Percentiles rank a stretch among this genome's conserved stretches.
These are phyloP conservation scores for Rhopalosiphum padi DNA, from an alignment of 1,140 invertebrate genomes.

Conservation along the genomic window DNA sequence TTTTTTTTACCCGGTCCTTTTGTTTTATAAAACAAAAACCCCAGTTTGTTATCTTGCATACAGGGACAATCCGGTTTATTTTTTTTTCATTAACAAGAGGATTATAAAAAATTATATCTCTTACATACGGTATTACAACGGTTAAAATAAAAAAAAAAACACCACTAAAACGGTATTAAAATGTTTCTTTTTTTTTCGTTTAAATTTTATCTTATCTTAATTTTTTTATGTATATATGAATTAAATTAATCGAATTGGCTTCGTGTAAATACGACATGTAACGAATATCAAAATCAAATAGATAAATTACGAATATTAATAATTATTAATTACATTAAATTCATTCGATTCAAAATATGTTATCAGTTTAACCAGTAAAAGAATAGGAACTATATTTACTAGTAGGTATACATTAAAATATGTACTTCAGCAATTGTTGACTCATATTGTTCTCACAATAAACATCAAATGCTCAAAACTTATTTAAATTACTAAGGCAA, in stretches of 20 bases:
- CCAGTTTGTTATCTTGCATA: neutral
- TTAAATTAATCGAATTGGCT: neutral
- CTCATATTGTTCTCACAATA: neutral
- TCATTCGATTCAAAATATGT: neutral
- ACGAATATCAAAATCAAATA: neutral
- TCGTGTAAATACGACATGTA: neutral
- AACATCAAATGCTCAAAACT: neutral
- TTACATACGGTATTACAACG: neutral
- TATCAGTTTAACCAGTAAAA: neutral
- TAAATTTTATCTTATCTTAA: conserved; percentile 13
- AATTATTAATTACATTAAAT: neutral
- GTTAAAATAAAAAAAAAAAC: conserved; percentile 27
- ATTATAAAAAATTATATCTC: conserved; percentile 41
- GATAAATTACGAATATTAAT: neutral
- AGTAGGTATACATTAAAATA: neutral
- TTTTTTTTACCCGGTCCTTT: neutral
- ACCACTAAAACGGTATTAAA: neutral
- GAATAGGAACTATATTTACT: neutral
- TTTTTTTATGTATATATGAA: neutral
- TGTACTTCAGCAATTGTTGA: neutral
- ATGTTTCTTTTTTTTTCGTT: neutral
- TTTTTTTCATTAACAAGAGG: conserved; percentile 46
- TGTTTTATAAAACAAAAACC: conserved; percentile 41
- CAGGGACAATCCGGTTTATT: conserved; percentile 48
- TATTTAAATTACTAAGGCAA: neutral